Evolutionary conservation across 1,140 invertebrate genomes (phyloP).

Genomic region (Caenorhabditis remanei): DNA sequence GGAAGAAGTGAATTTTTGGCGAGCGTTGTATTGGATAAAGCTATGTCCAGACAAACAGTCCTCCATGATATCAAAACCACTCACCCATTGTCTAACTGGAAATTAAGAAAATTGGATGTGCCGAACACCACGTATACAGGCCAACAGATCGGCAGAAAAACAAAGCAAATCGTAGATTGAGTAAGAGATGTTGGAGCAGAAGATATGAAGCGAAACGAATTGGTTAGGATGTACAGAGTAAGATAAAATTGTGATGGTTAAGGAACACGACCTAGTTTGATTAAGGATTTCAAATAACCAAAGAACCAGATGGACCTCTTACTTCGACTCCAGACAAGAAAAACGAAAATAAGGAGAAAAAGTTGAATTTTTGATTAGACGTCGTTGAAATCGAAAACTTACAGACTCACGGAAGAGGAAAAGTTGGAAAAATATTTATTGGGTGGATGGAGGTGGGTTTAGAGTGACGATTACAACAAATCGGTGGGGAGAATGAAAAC

Average conservation of each 20-base stretch:
- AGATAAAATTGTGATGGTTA: conserved; percentile 11
- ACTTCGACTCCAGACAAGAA: background rate
- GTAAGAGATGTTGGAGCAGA: background rate
- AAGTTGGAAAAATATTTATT: background rate
- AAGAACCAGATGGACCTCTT: background rate
- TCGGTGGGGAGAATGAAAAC: conserved; percentile 7
- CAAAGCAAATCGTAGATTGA: background rate
- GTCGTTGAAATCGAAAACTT: background rate
- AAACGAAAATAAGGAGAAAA: conserved; percentile 6
- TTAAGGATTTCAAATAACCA: background rate
- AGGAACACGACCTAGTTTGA: background rate
- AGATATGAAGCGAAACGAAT: conserved; percentile 19
- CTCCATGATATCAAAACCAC: background rate
- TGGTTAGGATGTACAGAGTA: background rate
- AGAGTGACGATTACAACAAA: background rate
- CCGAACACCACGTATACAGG: background rate
- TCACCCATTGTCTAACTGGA: background rate
- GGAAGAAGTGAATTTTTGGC: background rate
- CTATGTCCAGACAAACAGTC: background rate
- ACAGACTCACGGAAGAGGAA: background rate
- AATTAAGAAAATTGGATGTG: background rate
- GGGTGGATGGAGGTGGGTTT: conserved; percentile 13
- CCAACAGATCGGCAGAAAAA: background rate
- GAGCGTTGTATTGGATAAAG: background rate
- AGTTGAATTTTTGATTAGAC: conserved; percentile 15